A percentile compares a stretch with the other conserved stretches of the same genome.
Evolutionary conservation across 30 jellyfish, hydroid and myxozoan species (phyloP).

Genomic region (Aurelia sp.): DNA sequence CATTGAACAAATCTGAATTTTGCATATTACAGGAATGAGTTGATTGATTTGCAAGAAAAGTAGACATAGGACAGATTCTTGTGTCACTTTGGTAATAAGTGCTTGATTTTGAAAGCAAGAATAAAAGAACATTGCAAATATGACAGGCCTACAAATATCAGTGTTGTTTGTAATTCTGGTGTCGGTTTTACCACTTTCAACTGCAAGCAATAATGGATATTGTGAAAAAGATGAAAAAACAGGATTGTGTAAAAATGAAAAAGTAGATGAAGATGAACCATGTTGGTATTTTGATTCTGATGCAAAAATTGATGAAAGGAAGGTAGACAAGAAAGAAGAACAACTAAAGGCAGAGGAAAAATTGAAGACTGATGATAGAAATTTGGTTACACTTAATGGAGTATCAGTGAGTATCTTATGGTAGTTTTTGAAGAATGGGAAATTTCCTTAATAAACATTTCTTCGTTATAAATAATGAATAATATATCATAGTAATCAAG

Average conservation of each 20-base stretch:
- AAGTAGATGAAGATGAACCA: slow-evolving; percentile 55
- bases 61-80: too few relatives aligned
- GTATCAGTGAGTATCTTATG: slow-evolving; percentile 17
- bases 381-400: slow-evolving; percentile 32
- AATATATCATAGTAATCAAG: too few relatives aligned
- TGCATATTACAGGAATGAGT: too few relatives aligned
- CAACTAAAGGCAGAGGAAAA: not conserved
- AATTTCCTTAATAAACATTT: too few relatives aligned
- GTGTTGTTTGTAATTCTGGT: not conserved
- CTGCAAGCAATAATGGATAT: not conserved
- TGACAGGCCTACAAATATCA: too few relatives aligned
- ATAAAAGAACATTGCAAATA: too few relatives aligned
- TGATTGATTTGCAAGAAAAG: too few relatives aligned
- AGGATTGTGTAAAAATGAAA: slow-evolving; percentile 43
- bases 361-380: slow-evolving; percentile 2
- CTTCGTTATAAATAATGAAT: too few relatives aligned
- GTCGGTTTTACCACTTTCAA: not conserved
- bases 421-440: not conserved
- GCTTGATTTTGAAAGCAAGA: too few relatives aligned
- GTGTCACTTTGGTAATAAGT: too few relatives aligned
- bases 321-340: not conserved
- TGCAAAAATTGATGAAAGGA: not conserved
- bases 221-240: slow-evolving; percentile 49
- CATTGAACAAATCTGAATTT: too few relatives aligned
- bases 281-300: slow-evolving; percentile 59